Evolutionary conservation across 2,797 vertebrate genomes (phyloP), one percentile per base, ranked within the genome.

Genomic region (Sebastes oblongus): DNA sequence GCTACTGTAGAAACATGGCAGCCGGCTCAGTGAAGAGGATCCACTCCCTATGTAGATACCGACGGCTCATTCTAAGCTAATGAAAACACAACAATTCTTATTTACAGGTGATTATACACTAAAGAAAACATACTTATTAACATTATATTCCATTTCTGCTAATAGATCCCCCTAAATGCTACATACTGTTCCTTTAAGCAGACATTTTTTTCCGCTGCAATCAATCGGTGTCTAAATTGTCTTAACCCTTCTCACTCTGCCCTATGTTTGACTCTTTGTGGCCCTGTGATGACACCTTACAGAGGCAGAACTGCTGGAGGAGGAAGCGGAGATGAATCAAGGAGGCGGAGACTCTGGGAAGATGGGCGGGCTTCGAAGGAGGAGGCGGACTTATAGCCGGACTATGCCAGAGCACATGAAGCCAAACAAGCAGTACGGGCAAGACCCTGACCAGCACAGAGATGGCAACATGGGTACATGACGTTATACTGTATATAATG

Each of bases 251-350:
- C 9, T 61, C 6, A 22, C 20, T 72, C 42, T 9, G 20, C 3
- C 6, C 4, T 4, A 5, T 32, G 3, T 75, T 62, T 69, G 27
- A 30, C 11, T 46, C 2, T 27, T 64, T 54, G 5, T 52, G 60
- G 8, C 5, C 4, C 3, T 74, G 34, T 75, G 50, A 12, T 73
- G 59, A 36, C 10, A 1, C n/a, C 3, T 13, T 56, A 11, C 90
- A 99, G 98, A 98, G 91, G 91, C 95, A 2, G 96, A 98, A 72
- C 96, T 99, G 79, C 88, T 97, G 78, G 95, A 96, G 91, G 98
- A 99, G 89, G 98, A 99, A 84, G 96, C 94, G 1, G 89, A 96
- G 86, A 75, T 97, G 68, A 98, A 92, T 82, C 96, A 96, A 75
- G 91, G 95, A 22, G 89, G 94, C 9, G 95, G 95, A 77, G 98